Evolutionary conservation across 2,888 invertebrate genomes (phyloP), one percentile per base, ranked within the genome.

Genomic region (Diloba caeruleocephala): DNA sequence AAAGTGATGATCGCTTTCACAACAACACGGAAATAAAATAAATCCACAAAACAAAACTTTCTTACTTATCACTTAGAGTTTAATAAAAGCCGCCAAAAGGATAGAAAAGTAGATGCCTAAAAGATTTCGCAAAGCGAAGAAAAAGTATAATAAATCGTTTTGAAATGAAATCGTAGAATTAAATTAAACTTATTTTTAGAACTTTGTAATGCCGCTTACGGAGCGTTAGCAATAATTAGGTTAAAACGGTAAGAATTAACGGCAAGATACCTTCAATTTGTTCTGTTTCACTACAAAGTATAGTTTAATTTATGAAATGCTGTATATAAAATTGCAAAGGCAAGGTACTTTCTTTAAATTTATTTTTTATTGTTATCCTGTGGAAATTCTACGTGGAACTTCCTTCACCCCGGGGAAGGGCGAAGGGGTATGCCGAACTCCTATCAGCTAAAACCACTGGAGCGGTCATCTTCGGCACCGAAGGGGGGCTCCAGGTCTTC

Each of bases 101-200:
- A 53, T 50, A 32, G 17, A 42, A 62, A 50, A 31, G 34, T 28
- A 32, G 53, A 50, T 44, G 15, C 53, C 36, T 36, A 37, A 64
- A 38, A 63, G 59, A 48, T 59, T 63, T 59, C 25, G 28, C 41
- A 28, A 52, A 49, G 55, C 39, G 59, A 64, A 59, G 61, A 50
- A 60, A 76, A 78, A 76, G 70, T 78, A 76, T 57, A 70, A 71
- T 69, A 69, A 73, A 63, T 71, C 62, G 56, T 62, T 65, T 67
- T 58, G 46, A 62, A 52, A 45, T 25, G 57, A 65, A 71, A 68
- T 67, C 52, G 64, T 58, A 50, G 49, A 57, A 71, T 56, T 38
- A 66, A 67, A 71, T 66, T 53, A 46, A 64, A 69, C 60, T 68
- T 48, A 54, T 41, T 75, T n/a, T 70, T 39, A 34, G 37, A 51